A percentile compares a stretch with the other conserved stretches of the same genome.
These are phyloP conservation scores for Pseudotriccus pelzelni DNA, from an alignment of 2,797 vertebrate genomes.

Conservation along the genomic window DNA sequence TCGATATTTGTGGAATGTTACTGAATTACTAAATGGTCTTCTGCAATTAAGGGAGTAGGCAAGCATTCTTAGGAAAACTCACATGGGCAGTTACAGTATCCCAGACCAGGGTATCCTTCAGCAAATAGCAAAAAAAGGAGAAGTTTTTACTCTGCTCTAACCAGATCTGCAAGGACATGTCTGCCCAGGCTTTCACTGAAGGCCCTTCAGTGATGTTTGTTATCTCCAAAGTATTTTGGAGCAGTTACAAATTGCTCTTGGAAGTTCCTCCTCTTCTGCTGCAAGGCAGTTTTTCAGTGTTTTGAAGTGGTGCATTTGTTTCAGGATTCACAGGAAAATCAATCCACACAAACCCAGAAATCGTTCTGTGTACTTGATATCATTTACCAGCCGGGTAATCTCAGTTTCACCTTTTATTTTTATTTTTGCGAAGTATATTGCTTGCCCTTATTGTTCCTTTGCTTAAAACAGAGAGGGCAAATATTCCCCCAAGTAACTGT, in stretches of 20 bases:
- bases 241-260: background rate
- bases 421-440: background rate
- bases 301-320: background rate
- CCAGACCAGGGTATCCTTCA: background rate
- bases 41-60: background rate
- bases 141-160: background rate
- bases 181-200: background rate
- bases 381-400: background rate
- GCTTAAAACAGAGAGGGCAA: background rate
- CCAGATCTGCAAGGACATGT: background rate
- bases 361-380: background rate
- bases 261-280: background rate
- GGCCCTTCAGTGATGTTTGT: background rate
- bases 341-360: background rate
- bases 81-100: background rate
- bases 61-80: constrained; percentile 13
- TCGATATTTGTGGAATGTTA: constrained; percentile 7
- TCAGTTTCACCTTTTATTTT: constrained; percentile 3
- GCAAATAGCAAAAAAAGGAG: background rate
- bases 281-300: background rate
- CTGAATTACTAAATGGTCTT: constrained; percentile 1
- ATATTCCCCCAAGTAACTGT: constrained; percentile 1
- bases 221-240: background rate
- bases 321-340: background rate
- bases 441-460: background rate